Evolutionary conservation across 2,113 vertebrate genomes (phyloP).

Genomic region (Damaliscus lunatus): DNA sequence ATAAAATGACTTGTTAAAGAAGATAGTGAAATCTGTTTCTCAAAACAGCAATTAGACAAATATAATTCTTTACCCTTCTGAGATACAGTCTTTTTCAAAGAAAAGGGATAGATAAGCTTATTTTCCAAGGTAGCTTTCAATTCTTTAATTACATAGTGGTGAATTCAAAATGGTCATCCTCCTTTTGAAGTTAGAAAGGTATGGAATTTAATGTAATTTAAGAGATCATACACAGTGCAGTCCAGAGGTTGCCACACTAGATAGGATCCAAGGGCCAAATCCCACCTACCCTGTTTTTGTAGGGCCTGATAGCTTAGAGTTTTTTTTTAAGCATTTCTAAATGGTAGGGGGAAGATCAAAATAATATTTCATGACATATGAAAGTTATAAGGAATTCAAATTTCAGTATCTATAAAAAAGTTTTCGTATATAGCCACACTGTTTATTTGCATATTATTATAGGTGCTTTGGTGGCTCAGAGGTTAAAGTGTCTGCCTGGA

Average conservation of each 20-base stretch:
- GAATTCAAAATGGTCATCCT: background rate
- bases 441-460: background rate
- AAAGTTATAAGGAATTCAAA: background rate
- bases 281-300: background rate
- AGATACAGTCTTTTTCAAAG: background rate
- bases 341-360: background rate
- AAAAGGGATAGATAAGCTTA: background rate
- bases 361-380: background rate
- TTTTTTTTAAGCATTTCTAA: background rate
- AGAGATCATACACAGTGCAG: background rate
- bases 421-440: background rate
- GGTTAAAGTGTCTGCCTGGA: too few relatives aligned
- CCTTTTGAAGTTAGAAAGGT: background rate
- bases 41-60: background rate
- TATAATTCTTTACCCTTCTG: background rate
- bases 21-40: background rate
- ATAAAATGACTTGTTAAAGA: background rate
- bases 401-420: background rate
- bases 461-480: background rate
- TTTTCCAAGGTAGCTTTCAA: constrained; percentile 25
- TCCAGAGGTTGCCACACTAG: background rate
- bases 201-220: background rate
- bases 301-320: background rate
- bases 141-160: background rate
- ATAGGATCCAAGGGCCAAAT: background rate